These are phyloP conservation scores for Threskiornis aethiopicus DNA, from an alignment of 2,797 vertebrate genomes.

Conservation along the genomic window DNA sequence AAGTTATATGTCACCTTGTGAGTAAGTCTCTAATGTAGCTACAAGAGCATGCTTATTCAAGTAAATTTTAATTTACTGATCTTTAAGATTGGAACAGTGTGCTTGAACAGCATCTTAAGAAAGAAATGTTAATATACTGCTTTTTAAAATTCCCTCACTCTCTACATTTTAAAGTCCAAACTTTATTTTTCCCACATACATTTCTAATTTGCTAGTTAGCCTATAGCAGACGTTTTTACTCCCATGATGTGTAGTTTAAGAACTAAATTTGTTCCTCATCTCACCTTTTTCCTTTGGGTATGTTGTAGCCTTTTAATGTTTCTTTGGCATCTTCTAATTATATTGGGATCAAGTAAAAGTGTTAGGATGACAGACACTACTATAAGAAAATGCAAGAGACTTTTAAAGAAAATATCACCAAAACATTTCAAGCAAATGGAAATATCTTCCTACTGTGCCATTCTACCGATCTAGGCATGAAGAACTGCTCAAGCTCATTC, in stretches of 20 bases:
- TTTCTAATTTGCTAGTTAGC: background rate
- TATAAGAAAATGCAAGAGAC: background rate
- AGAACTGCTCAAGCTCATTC: background rate
- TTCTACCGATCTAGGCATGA: background rate
- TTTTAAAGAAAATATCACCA: background rate
- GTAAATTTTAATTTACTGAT: constrained; percentile 1
- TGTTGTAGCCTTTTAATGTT: background rate
- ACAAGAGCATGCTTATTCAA: background rate
- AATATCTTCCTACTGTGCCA: background rate
- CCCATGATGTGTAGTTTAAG: background rate
- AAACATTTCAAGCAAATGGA: background rate
- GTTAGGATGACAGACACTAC: background rate
- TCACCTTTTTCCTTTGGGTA: background rate
- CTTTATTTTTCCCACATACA: background rate
- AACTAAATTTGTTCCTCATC: background rate
- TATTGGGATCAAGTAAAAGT: background rate
- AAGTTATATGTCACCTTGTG: background rate
- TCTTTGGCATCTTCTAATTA: background rate
- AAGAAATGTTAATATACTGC: background rate
- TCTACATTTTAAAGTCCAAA: background rate
- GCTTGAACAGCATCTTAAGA: background rate
- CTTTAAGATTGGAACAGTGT: background rate
- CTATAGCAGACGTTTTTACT: background rate
- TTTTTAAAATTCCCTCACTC: background rate
- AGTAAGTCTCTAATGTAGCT: background rate